Base-by-base conservation (phyloP, 2,797 vertebrate genomes). In the Okamejei kenojei region DNA sequence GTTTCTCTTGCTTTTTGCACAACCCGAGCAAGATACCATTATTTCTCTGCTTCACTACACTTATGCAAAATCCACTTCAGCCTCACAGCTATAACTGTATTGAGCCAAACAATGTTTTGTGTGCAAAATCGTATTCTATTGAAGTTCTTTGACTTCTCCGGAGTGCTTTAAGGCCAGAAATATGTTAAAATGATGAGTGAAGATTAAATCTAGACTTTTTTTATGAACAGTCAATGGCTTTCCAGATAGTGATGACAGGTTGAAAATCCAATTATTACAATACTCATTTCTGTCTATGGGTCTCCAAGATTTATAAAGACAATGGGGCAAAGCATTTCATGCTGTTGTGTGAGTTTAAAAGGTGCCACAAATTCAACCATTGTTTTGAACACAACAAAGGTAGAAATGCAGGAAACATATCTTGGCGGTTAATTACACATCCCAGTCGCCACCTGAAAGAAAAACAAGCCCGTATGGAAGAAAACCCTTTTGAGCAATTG, bases 1-100 rank as follows among this genome's bases (percentile, higher is more conserved):
- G 96, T 94, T 96, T 96, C 95, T 96, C 94, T 95, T 38, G 94
- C 95, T 97, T 92, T 97, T 97, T 94, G 94, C 95, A 95, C 96
- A 97, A 97, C 96, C 96, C 96, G 97, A 95, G 96, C 96, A 96
- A 96, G 96, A 96, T 97, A 97, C 97, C 96, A 97, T 98, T 98
- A 98, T 98, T 98, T 98, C 97, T 97, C 97, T 99, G 98, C 98
- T 98, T 98, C 97, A 96, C 97, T 98, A 98, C 97, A 96, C 98
- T 98, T 97, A 98, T 97, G 97, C 98, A 97, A 98, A 97, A 96
- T 97, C 97, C 95, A 96, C 96, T 97, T 97, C 97, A 96, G 97
- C 98, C 97, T 97, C 96, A 97, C 96, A 95, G 95, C 98, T 97
- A 96, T 97, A 97, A 97, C 97, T 61, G 38, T 45, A 99, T 97